These are phyloP conservation scores for Ochlodes sylvanus DNA, from an alignment of 2,888 invertebrate species.

Conservation along the genomic window DNA sequence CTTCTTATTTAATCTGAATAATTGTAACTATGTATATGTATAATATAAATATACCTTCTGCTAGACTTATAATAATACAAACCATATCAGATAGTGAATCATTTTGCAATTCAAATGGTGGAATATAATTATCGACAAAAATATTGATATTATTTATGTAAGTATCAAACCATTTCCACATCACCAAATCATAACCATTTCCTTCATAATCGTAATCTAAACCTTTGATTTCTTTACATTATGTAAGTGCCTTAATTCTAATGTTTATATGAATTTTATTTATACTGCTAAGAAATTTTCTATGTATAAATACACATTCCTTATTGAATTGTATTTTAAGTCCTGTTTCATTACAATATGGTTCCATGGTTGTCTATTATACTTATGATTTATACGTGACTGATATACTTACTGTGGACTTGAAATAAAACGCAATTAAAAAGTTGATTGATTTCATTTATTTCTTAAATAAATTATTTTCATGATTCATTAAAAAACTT, in stretches of 20 bases:
- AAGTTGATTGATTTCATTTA: constrained; percentile 39
- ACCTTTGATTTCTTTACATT: background rate
- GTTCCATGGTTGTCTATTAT: constrained; percentile 13
- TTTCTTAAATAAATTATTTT: constrained; percentile 37
- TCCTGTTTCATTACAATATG: background rate
- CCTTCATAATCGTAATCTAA: too few relatives aligned
- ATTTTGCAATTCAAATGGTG: too few relatives aligned
- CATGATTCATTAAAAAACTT: constrained; percentile 44
- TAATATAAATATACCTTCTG: too few relatives aligned
- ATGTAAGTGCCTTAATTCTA: background rate
- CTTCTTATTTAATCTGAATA: too few relatives aligned
- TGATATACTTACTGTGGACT: constrained; percentile 6
- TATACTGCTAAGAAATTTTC: background rate
- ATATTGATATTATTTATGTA: too few relatives aligned
- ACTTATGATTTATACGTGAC: constrained; percentile 32
- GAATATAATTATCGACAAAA: too few relatives aligned
- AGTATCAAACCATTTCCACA: too few relatives aligned
- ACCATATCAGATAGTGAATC: too few relatives aligned
- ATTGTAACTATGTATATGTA: too few relatives aligned
- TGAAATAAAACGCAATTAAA: constrained; percentile 29
- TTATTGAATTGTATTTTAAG: background rate
- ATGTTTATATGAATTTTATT: too few relatives aligned
- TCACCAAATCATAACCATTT: too few relatives aligned
- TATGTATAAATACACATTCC: background rate
- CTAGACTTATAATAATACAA: too few relatives aligned